Conservation (phyloP, 2,113 vertebrate genomes). For the Pangasianodon hypophthalmus region DNA sequence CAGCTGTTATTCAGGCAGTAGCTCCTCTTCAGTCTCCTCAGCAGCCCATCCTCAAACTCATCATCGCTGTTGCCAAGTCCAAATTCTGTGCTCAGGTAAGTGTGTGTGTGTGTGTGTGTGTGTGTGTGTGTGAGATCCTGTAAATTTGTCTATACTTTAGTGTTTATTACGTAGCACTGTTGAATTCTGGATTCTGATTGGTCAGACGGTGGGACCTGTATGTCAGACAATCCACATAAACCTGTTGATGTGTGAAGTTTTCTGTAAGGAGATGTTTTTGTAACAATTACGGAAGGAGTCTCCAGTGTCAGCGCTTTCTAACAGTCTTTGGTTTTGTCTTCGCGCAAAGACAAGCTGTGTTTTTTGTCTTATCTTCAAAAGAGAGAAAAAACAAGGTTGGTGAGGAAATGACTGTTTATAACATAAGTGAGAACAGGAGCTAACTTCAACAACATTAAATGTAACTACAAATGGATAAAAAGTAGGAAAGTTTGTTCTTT, state of each 20-base stretch:
- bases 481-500: too few relatives aligned
- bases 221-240: too few relatives aligned
- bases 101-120: slow-evolving; percentile 1
- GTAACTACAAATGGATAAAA: neutral
- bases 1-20: slow-evolving; percentile 74
- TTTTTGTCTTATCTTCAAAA: neutral
- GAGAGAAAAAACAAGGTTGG: neutral
- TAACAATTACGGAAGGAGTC: neutral
- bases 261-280: too few relatives aligned
- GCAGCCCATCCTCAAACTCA: slow-evolving; percentile 76
- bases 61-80: slow-evolving; percentile 79
- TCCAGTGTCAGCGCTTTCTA: neutral
- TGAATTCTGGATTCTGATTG: neutral
- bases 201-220: neutral
- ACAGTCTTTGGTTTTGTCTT: neutral
- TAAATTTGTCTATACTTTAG: neutral
- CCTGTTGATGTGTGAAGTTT: too few relatives aligned
- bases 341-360: neutral
- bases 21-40: slow-evolving; percentile 74
- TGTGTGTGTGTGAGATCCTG: neutral
- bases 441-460: neutral
- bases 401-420: neutral
- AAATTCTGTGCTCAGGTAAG: slow-evolving; percentile 79
- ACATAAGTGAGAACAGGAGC: neutral
- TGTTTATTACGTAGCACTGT: neutral